phyloP scores from a whole-genome alignment of 2,113 vertebrate species.

The Dipodomys spectabilis region DNA sequence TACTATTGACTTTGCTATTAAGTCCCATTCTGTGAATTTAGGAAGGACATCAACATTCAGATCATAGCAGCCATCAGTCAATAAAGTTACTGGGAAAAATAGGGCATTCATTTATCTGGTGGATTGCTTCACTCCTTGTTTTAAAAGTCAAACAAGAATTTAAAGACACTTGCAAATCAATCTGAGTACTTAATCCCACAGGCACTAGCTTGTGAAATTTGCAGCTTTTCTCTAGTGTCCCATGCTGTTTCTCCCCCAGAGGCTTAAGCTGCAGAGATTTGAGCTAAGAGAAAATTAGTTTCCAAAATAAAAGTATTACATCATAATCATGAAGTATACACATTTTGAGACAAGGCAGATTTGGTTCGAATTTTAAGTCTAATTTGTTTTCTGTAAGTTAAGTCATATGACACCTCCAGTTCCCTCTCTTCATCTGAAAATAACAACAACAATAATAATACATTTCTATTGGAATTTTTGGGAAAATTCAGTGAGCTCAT shows the following conservation, averaged over 20 bases:
- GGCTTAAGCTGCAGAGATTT: not conserved
- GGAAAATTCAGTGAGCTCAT: constrained; percentile 5
- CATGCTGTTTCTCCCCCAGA: not conserved
- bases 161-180: not conserved
- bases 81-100: not conserved
- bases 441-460: not conserved
- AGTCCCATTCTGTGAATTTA: not conserved
- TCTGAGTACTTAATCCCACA: not conserved
- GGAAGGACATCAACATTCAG: not conserved
- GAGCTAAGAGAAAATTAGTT: not conserved
- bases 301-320: not conserved
- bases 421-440: not conserved
- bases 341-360: not conserved
- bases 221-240: not conserved
- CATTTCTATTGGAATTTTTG: not conserved
- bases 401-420: not conserved
- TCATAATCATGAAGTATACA: not conserved
- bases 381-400: not conserved
- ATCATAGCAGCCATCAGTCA: not conserved
- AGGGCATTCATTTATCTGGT: not conserved
- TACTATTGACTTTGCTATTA: not conserved
- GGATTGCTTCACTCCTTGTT: not conserved
- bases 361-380: constrained; percentile 12
- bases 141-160: not conserved
- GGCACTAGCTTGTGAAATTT: not conserved